Evolutionary conservation across 2,888 invertebrate genomes (phyloP).

Genomic region (Dasypolia templi): DNA sequence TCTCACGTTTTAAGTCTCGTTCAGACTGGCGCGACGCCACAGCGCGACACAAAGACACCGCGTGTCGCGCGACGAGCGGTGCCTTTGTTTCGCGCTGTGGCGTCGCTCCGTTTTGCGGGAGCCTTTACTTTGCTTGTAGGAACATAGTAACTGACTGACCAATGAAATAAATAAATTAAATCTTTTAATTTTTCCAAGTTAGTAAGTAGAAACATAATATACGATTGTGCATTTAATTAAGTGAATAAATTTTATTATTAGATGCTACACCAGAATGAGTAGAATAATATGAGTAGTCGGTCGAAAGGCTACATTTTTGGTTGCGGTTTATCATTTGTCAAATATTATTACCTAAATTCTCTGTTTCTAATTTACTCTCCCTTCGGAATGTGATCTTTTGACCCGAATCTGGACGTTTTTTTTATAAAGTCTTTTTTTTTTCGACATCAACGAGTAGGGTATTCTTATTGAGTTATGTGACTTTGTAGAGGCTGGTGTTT

Average conservation of each 20-base stretch:
- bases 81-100: too few species aligned
- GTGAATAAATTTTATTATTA: not conserved
- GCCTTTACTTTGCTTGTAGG: constrained; percentile 4
- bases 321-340: constrained; percentile 25
- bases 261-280: not conserved
- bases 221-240: not conserved
- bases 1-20: constrained; percentile 38
- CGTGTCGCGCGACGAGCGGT: too few species aligned
- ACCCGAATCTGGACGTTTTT: not conserved
- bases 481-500: not conserved
- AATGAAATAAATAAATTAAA: not conserved
- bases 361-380: not conserved
- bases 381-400: constrained; percentile 25
- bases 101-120: too few species aligned
- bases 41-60: too few species aligned
- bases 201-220: not conserved
- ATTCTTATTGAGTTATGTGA: not conserved
- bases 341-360: constrained; percentile 7
- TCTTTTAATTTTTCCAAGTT: not conserved
- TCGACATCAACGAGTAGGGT: not conserved
- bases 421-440: not conserved
- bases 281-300: too few species aligned
- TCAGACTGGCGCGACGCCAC: too few species aligned
- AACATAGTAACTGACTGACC: constrained; percentile 6
- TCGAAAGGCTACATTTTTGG: constrained; percentile 10